Evolutionary conservation across 2,113 vertebrate species (phyloP).

Genomic region (Cyprinus carpio): DNA sequence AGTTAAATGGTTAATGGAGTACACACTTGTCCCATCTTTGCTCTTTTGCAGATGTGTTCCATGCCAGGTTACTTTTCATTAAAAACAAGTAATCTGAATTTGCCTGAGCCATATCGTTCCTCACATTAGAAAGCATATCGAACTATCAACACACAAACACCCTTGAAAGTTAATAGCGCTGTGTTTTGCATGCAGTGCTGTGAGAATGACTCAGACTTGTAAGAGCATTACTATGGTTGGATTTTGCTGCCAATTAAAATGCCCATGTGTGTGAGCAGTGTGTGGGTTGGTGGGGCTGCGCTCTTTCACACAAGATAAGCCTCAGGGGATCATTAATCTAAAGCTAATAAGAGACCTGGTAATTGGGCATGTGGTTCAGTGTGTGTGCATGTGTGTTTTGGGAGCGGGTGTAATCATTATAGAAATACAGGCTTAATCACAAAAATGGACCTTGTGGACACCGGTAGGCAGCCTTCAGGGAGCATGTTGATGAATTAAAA

Average conservation of each 20-base stretch:
- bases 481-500: conserved; percentile 50
- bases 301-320: conserved; percentile 43
- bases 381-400: conserved; percentile 36
- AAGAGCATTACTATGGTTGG: conserved; percentile 46
- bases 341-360: conserved; percentile 49
- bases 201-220: conserved; percentile 42
- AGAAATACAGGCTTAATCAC: conserved; percentile 41
- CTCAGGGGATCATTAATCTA: conserved; percentile 44
- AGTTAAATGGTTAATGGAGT: neutral
- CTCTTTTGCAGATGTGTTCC: neutral
- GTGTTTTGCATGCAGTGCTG: conserved; percentile 27
- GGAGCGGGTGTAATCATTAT: conserved; percentile 38
- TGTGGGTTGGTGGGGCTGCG: conserved; percentile 48
- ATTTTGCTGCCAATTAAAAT: conserved; percentile 53
- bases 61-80: neutral
- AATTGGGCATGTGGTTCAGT: conserved; percentile 37
- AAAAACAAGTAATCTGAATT: neutral
- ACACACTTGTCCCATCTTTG: neutral
- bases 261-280: conserved; percentile 49
- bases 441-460: conserved; percentile 38
- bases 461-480: conserved; percentile 44
- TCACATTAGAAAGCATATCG: conserved; percentile 9
- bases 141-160: conserved; percentile 18
- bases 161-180: conserved; percentile 24
- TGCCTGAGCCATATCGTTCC: neutral